Percentiles rank a stretch among this genome's conserved stretches.
Conservation (phyloP, 2,797 vertebrate species). For the Anabacerthia variegaticeps region DNA sequence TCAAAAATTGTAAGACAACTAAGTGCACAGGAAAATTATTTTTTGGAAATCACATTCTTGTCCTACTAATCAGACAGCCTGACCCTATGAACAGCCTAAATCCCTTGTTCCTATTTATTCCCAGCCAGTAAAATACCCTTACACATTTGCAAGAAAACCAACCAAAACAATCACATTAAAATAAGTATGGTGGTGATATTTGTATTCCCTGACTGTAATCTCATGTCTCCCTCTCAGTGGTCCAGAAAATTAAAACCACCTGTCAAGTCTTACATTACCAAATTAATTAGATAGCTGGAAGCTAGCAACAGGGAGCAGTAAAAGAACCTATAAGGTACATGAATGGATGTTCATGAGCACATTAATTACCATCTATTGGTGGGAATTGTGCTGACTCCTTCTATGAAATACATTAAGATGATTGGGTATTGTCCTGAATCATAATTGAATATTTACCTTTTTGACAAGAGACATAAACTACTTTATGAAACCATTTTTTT, state of each 20-base stretch:
- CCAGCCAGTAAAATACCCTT: neutral
- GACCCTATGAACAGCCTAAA: neutral
- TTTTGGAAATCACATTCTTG: neutral
- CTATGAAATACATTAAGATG: neutral
- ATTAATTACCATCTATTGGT: neutral
- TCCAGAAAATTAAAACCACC: conserved; percentile 68
- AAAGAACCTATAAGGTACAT: neutral
- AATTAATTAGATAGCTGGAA: conserved; percentile 63
- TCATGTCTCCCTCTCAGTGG: conserved; percentile 30
- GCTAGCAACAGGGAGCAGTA: conserved; percentile 15
- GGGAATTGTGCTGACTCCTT: neutral
- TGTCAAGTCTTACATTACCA: conserved; percentile 49
- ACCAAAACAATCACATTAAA: neutral
- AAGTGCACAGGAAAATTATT: neutral
- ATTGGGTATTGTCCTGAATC: neutral
- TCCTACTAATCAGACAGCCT: neutral
- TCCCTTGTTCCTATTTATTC: neutral
- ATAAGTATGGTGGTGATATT: conserved; percentile 16
- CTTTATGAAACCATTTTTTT: neutral
- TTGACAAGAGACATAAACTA: neutral
- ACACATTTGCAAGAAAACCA: neutral
- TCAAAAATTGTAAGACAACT: neutral
- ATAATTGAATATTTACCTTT: neutral
- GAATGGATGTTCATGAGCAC: conserved; percentile 7
- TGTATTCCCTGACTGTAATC: conserved; percentile 38